Evolutionary conservation across 2,888 invertebrate species (phyloP).

Genomic region (Ethmia dodecea): DNA sequence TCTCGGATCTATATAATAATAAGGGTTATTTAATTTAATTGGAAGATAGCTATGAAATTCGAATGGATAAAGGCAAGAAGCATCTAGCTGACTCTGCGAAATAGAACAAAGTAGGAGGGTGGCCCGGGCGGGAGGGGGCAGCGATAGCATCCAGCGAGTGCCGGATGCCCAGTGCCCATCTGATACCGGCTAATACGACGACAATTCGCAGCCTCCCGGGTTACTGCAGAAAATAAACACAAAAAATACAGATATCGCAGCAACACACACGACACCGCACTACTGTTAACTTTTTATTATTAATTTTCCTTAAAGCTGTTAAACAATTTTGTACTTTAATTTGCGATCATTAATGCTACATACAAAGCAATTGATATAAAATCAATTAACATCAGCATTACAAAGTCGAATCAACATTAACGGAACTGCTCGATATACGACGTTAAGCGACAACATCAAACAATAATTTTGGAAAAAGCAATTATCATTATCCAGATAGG

Average conservation of each 20-base stretch:
- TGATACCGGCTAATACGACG: constrained; percentile 60
- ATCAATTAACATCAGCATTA: constrained; percentile 52
- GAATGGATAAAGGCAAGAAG: constrained; percentile 20
- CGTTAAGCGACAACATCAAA: constrained; percentile 72
- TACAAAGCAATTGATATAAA: too few relatives aligned
- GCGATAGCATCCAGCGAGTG: constrained; percentile 18
- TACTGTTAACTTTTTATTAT: too few relatives aligned
- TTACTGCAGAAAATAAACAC: constrained; percentile 17
- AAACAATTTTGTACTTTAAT: too few relatives aligned
- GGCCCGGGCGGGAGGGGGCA: constrained; percentile 19
- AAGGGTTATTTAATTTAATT: too few relatives aligned
- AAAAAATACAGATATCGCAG: background rate
- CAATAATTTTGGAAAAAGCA: constrained; percentile 75
- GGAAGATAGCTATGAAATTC: too few relatives aligned
- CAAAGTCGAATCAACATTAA: constrained; percentile 49
- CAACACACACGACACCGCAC: too few relatives aligned
- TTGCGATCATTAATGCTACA: too few relatives aligned
- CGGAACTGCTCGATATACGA: constrained; percentile 47
- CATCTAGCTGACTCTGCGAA: constrained; percentile 29
- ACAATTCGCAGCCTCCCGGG: constrained; percentile 59
- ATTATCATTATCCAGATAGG: constrained; percentile 74
- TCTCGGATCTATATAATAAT: too few relatives aligned
- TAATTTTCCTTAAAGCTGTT: too few relatives aligned
- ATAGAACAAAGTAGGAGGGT: constrained; percentile 24
- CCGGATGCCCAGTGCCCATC: constrained; percentile 39